Evolutionary conservation across 2,888 invertebrate genomes (phyloP).

Genomic region (Sesia apiformis): DNA sequence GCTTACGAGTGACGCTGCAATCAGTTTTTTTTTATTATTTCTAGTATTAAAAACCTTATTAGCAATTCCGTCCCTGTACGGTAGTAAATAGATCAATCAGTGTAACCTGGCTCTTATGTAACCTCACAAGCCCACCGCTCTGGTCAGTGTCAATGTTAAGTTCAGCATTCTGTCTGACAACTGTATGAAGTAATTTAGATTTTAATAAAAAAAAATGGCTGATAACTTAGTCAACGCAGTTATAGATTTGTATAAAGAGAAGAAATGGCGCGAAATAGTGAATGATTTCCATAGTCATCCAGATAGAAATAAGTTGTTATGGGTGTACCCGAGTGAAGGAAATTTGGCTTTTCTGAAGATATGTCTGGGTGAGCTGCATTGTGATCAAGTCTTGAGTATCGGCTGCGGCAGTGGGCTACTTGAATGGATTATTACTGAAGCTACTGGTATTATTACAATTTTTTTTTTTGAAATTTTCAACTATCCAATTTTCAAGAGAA

Average conservation of each 20-base stretch:
- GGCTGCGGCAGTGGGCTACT: slow-evolving; percentile 89
- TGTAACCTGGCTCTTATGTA: slow-evolving; percentile 17
- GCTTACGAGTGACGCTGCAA: too few relatives aligned
- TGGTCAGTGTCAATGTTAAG: slow-evolving; percentile 15
- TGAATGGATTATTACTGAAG: slow-evolving; percentile 83
- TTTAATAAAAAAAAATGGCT: slow-evolving; percentile 27
- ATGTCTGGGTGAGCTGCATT: slow-evolving; percentile 47
- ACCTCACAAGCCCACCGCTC: slow-evolving; percentile 8
- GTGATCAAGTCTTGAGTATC: slow-evolving; percentile 77
- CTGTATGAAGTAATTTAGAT: too few relatives aligned
- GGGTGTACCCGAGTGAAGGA: slow-evolving; percentile 82
- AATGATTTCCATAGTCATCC: slow-evolving; percentile 60
- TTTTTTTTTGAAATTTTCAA: too few relatives aligned
- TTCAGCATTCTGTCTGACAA: too few relatives aligned
- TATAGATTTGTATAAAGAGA: slow-evolving; percentile 44
- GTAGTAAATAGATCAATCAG: slow-evolving; percentile 24
- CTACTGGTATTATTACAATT: slow-evolving; percentile 64
- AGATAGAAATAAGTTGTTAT: slow-evolving; percentile 75
- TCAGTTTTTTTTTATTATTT: too few relatives aligned
- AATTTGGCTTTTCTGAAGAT: slow-evolving; percentile 76
- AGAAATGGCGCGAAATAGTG: slow-evolving; percentile 64
- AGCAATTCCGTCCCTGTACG: slow-evolving; percentile 17
- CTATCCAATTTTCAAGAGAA: neutral
- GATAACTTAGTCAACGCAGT: slow-evolving; percentile 50
- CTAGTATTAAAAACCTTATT: too few relatives aligned